These are phyloP conservation scores for Apostichopus californicus DNA, from an alignment of 35 echinoderm and acorn worm species.

Conservation along the genomic window DNA sequence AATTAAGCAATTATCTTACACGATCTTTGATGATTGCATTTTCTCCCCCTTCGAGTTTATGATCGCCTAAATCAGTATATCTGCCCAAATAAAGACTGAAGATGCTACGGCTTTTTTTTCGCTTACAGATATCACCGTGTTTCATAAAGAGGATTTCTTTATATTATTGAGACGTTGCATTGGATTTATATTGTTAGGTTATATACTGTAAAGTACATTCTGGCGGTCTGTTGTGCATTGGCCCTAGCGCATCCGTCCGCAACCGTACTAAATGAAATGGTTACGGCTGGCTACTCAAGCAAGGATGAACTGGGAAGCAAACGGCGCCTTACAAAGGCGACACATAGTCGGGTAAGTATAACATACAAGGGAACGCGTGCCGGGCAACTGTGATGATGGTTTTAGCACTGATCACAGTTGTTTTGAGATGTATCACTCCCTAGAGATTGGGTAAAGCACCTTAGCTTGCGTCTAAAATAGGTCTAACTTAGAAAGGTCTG, in stretches of 20 bases:
- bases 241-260: slow-evolving; percentile 27
- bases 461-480: slow-evolving; percentile 48
- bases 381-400: slow-evolving; percentile 32
- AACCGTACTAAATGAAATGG: slow-evolving; percentile 55
- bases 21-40: not conserved
- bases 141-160: too few species aligned
- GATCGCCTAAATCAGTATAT: not conserved
- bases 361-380: not conserved
- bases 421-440: slow-evolving; percentile 54
- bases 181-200: not conserved
- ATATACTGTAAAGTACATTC: slow-evolving; percentile 36
- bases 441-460: slow-evolving; percentile 14
- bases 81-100: not conserved
- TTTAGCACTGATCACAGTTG: slow-evolving; percentile 33
- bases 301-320: slow-evolving; percentile 32
- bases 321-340: slow-evolving; percentile 54
- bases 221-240: slow-evolving; percentile 37
- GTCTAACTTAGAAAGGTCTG: not conserved
- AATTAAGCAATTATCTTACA: not conserved
- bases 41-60: not conserved
- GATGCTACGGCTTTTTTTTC: too few species aligned
- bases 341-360: slow-evolving; percentile 44
- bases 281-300: slow-evolving; percentile 49
- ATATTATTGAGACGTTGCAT: slow-evolving; percentile 41
- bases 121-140: too few species aligned